Evolutionary conservation across 2,888 invertebrate genomes (phyloP), one percentile per base, ranked within the genome.

Genomic region (Bellardia pandia): DNA sequence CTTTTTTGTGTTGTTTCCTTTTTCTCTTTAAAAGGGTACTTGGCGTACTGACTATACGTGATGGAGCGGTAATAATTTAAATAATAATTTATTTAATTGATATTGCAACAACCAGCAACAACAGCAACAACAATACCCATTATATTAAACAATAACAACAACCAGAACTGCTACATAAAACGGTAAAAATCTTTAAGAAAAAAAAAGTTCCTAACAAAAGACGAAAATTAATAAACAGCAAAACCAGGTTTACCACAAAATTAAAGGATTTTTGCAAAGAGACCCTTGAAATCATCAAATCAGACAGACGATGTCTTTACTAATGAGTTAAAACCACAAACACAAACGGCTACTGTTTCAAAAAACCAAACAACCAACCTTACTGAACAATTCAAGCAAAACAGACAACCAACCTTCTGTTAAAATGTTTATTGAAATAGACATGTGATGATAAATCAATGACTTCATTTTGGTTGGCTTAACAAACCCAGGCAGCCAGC

Each of bases 31-130:
- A 23, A 76, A 98, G 98, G 96, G 96, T 94, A 96, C 97, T 92
- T 98, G 98, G 98, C 96, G 98, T 94, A 96, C 97, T 92, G 98
- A 98, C 94, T 98, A 98, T 94, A 97, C 98, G 97, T 98, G 97
- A 98, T 97, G 96, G 94, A 94, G 93, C 91, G 92, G 93, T 90
- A 93, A 93, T 91, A 93, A 93, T 90, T 91, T 93, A 91, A 93
- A 93, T 92, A 93, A 93, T 90, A 93, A 93, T 91, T 92, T 93
- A 91, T 93, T 93, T 92, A 93, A 93, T 91, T 93, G 88, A 93
- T 90, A 90, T 87, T 86, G 83, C 86, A 84, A 88, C 68, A 79
- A 86, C 72, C 64, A 86, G 58, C 30, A 66, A 42, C 80, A 53
- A 66, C 60, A 72, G 72, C 33, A 64, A 14, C 40, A 74, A 33